phyloP scores from a whole-genome alignment of 2,797 vertebrate species.

The Artibeus lituratus region DNA sequence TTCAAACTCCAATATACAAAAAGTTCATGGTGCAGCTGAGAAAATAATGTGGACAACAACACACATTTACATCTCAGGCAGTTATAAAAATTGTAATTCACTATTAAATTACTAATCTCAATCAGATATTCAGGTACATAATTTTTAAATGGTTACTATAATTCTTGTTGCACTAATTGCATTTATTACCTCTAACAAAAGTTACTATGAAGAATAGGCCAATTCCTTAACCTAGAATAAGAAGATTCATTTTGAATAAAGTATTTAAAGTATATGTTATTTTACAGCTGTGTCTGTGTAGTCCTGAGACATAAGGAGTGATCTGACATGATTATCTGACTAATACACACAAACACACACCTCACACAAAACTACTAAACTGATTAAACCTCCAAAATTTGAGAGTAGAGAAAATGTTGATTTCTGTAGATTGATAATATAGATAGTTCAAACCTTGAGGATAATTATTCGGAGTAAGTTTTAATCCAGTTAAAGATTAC shows the following conservation, averaged over 20 bases:
- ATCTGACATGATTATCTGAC: background rate
- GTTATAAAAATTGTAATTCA: background rate
- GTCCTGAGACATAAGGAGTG: background rate
- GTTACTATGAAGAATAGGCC: background rate
- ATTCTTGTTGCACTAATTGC: background rate
- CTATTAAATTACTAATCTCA: slow-evolving; percentile 8
- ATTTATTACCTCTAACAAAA: background rate
- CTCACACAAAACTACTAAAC: background rate
- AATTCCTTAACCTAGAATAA: background rate
- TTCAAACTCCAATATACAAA: background rate
- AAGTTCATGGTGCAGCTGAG: background rate
- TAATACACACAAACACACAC: background rate
- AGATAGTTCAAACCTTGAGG: background rate
- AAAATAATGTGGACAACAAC: background rate
- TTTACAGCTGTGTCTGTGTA: background rate
- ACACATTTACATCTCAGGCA: background rate
- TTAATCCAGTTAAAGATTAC: background rate
- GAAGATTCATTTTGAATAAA: background rate
- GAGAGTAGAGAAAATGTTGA: background rate
- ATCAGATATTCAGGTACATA: background rate
- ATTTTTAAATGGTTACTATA: slow-evolving; percentile 8
- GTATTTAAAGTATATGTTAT: background rate
- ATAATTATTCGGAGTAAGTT: slow-evolving; percentile 18
- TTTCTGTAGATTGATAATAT: background rate
- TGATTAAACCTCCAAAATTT: background rate